Conservation (phyloP, 2,113 vertebrate genomes). For the Prunella fulvescens region DNA sequence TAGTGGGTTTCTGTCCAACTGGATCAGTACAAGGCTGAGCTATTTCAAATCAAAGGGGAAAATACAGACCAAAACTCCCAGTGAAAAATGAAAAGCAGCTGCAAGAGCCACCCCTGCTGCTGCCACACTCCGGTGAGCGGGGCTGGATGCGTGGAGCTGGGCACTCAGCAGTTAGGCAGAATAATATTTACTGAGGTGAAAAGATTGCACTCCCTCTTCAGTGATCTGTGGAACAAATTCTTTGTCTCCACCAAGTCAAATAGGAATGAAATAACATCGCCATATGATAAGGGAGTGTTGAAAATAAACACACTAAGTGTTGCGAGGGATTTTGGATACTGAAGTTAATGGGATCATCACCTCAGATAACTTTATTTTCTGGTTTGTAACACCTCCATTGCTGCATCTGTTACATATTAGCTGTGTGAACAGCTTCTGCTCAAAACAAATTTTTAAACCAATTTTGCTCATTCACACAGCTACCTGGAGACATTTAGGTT, state of each 20-base stretch:
- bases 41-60: background rate
- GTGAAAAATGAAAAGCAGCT: background rate
- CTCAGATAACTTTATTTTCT: background rate
- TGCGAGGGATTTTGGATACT: background rate
- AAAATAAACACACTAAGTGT: background rate
- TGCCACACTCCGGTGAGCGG: background rate
- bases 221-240: background rate
- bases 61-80: background rate
- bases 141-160: background rate
- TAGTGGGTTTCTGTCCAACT: background rate
- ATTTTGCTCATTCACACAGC: background rate
- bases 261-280: background rate
- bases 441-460: background rate
- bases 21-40: slow-evolving; percentile 22
- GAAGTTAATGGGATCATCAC: background rate
- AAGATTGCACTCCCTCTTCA: background rate
- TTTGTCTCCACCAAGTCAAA: background rate
- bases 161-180: background rate
- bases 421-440: background rate
- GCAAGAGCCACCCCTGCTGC: background rate
- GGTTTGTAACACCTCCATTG: background rate
- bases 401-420: background rate
- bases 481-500: background rate
- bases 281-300: background rate
- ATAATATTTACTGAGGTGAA: background rate